Evolutionary conservation across 2,113 vertebrate species (phyloP).

Genomic region (Aythya baeri): DNA sequence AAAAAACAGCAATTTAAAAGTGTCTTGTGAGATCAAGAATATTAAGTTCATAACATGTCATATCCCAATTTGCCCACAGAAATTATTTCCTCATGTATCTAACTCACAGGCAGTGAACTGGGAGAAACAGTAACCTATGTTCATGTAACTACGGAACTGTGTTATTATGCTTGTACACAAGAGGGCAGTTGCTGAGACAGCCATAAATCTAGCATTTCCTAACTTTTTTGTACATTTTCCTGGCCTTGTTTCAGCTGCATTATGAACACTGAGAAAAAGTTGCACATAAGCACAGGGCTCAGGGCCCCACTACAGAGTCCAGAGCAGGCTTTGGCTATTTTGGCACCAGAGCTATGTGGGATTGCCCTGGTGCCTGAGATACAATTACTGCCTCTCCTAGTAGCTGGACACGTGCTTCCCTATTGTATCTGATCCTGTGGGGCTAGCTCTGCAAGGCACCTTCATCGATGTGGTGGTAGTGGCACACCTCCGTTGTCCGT

Average conservation of each 20-base stretch:
- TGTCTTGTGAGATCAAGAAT: not conserved
- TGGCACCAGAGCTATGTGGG: not conserved
- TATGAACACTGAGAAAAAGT: not conserved
- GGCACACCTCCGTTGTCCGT: not conserved
- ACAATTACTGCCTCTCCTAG: not conserved
- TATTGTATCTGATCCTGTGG: rapidly evolving
- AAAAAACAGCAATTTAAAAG: not conserved
- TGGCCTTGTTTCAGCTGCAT: not conserved
- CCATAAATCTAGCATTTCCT: not conserved
- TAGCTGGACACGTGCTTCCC: not conserved
- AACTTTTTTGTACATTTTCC: not conserved
- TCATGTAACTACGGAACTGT: not conserved
- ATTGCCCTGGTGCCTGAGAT: not conserved
- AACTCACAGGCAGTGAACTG: not conserved
- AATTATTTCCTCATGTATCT: not conserved
- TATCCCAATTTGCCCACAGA: not conserved
- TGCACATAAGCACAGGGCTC: not conserved
- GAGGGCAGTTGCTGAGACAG: slow-evolving; percentile 9
- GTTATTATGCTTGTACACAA: slow-evolving; percentile 25
- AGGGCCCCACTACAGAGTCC: not conserved
- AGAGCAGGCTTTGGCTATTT: not conserved
- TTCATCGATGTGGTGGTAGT: not conserved
- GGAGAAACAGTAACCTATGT: not conserved
- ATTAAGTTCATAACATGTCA: not conserved
- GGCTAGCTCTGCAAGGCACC: not conserved